These are phyloP conservation scores for Serripes groenlandicus DNA, from an alignment of 2,888 invertebrate species.

Conservation along the genomic window DNA sequence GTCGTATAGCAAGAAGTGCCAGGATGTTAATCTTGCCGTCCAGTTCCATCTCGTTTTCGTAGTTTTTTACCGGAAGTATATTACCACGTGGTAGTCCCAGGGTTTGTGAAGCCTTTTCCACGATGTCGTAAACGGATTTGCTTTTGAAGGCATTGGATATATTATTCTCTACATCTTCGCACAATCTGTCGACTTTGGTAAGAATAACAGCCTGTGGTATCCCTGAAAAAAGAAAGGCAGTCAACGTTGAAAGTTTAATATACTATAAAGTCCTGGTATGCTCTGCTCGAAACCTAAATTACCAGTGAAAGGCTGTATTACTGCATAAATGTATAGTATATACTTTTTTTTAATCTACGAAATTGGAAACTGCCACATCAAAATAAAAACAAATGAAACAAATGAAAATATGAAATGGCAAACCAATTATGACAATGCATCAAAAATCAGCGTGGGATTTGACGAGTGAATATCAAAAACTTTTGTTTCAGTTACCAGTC, in stretches of 20 bases:
- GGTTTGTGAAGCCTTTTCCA: constrained; percentile 48
- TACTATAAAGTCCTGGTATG: no score
- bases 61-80: constrained; percentile 54
- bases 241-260: no score
- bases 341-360: no score
- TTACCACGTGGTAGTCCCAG: constrained; percentile 50
- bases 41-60: constrained; percentile 48
- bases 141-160: constrained; percentile 46
- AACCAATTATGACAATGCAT: no score
- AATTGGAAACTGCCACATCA: no score
- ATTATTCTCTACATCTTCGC: constrained; percentile 57
- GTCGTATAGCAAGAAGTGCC: constrained; percentile 38
- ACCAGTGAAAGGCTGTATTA: no score
- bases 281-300: not conserved
- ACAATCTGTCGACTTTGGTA: constrained; percentile 71
- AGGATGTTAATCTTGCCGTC: constrained; percentile 50
- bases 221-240: constrained; percentile 56
- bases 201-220: constrained; percentile 70
- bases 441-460: no score
- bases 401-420: no score
- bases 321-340: no score
- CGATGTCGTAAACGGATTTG: constrained; percentile 26
- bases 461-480: no score
- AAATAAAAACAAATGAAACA: no score
- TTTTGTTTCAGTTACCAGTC: no score